Evolutionary conservation across 2,113 vertebrate species (phyloP).

Genomic region (Archilochus colubris): DNA sequence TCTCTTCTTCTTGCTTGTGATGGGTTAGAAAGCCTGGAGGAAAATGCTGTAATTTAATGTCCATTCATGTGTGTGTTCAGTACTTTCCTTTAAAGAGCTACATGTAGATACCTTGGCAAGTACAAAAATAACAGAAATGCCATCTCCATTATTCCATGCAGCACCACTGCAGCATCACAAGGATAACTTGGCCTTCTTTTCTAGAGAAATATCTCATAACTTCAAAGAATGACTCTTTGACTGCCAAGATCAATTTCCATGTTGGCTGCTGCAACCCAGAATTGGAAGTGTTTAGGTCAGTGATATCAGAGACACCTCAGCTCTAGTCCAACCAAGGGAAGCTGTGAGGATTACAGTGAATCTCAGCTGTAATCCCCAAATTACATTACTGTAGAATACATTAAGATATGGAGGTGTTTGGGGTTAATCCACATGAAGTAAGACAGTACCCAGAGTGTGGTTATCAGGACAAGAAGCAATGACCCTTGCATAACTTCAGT

Average conservation of each 20-base stretch:
- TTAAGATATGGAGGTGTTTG: background rate
- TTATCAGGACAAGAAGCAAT: background rate
- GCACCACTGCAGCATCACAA: background rate
- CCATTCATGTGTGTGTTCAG: constrained; percentile 33
- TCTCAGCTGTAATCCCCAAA: background rate
- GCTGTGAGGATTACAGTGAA: background rate
- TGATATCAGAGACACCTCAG: background rate
- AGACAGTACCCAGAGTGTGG: background rate
- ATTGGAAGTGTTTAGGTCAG: background rate
- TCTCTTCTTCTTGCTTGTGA: background rate
- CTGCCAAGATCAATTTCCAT: background rate
- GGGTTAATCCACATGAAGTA: background rate
- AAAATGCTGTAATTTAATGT: constrained; percentile 12
- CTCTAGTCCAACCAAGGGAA: background rate
- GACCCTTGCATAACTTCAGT: background rate
- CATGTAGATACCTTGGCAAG: background rate
- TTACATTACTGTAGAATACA: background rate
- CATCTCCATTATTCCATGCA: background rate
- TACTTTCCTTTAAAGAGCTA: background rate
- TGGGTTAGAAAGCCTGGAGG: constrained; percentile 19
- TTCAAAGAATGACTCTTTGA: background rate
- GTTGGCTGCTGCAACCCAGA: background rate
- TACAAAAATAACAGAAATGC: background rate
- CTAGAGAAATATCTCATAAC: background rate
- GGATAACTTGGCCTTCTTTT: background rate